Evolutionary conservation across 1,140 invertebrate species (phyloP).

Genomic region (Hypsibius dujardini): DNA sequence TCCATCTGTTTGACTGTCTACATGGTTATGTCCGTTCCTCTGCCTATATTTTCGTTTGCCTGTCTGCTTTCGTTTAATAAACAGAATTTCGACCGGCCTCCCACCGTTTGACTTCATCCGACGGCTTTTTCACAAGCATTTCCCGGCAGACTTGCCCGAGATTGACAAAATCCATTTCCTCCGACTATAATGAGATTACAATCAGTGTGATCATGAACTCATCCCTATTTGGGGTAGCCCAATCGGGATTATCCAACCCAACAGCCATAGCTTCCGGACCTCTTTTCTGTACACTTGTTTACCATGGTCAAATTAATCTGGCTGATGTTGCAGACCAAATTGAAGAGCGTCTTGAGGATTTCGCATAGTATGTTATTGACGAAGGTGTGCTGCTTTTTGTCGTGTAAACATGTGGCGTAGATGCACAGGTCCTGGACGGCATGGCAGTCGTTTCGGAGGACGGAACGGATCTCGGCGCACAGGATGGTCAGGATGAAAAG

Average conservation of each 20-base stretch:
- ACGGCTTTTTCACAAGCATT: not conserved
- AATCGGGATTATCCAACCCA: too few relatives aligned
- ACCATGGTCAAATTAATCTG: not conserved
- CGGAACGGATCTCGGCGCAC: conserved; percentile 43
- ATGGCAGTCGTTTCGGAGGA: not conserved
- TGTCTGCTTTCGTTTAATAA: too few relatives aligned
- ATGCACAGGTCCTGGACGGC: conserved; percentile 19
- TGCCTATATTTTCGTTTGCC: too few relatives aligned
- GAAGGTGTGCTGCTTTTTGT: not conserved
- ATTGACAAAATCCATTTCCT: conserved; percentile 13
- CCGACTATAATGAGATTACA: not conserved
- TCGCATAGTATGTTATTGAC: conserved; percentile 40
- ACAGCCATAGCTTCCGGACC: too few relatives aligned
- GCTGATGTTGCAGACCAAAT: conserved; percentile 36
- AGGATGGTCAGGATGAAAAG: conserved; percentile 70
- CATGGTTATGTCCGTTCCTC: too few relatives aligned
- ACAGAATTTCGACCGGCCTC: too few relatives aligned
- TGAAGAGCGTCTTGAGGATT: conserved; percentile 72
- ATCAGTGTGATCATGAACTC: too few relatives aligned
- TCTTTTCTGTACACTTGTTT: not conserved
- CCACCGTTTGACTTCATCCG: not conserved
- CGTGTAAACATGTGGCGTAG: not conserved
- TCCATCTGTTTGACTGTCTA: too few relatives aligned
- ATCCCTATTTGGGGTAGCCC: too few relatives aligned
- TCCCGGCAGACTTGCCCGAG: not conserved